Evolutionary conservation across 2,797 vertebrate species (phyloP), one percentile per base, ranked within the genome.

Genomic region (Sebastes diploproa): DNA sequence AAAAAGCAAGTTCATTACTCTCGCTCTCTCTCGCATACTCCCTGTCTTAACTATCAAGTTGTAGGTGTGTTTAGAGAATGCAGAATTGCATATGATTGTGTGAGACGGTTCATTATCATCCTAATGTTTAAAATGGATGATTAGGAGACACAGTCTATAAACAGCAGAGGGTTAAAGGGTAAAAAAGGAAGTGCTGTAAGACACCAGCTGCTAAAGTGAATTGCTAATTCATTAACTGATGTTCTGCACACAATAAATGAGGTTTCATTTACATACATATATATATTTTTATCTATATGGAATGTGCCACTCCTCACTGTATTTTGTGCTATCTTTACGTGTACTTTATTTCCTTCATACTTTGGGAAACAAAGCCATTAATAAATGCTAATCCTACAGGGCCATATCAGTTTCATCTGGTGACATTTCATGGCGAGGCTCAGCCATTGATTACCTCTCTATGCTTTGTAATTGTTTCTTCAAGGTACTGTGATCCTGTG

Each of bases 391-490:
- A 86, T 86, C 71, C 79, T 52, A 60, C 78, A 29, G 80, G 80
- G 81, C 65, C 83, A 79, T 85, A 89, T 89, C 86, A 87, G 81
- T 89, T 92, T 91, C 78, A 91, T 92, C 80, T 88, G 80, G 93
- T 92, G 93, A 93, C 93, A 94, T 92, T 94, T 94, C 87, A 91
- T 84, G 88, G 87, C 60, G 5, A 87, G 60, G 85, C 75, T 78
- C 63, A 78, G 83, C 81, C 89, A 94, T 94, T 90, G 94, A 94
- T 94, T 94, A 94, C 81, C 89, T 91, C 90, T 93, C 91, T 90
- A 85, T 90, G 90, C 86, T 89, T 90, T 91, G 87, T 94, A 94
- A 95, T 94, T 94, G 92, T 94, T 93, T 95, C 91, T 93, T 93
- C 90, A 91, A 93, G 93, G 89, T 86, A 78, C 78, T 80, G 88